phyloP scores from a whole-genome alignment of 1,140 invertebrate genomes.

The Periplaneta americana region DNA sequence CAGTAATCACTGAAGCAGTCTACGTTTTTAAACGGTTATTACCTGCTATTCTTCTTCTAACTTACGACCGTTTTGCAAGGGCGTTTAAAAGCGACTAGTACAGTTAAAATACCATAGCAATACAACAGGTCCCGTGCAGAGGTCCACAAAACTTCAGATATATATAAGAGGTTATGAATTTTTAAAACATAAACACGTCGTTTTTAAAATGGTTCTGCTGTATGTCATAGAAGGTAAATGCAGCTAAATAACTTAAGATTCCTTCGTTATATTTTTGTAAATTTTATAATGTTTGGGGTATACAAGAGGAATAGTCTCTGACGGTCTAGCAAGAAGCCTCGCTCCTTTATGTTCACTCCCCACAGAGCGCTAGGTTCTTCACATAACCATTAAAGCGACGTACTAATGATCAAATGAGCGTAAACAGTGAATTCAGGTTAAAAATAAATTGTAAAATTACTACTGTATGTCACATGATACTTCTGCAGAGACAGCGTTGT shows the following conservation, averaged over 20 bases:
- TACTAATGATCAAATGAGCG: too few relatives aligned
- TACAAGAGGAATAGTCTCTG: background rate
- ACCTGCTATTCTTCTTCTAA: background rate
- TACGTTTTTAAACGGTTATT: background rate
- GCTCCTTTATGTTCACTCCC: too few relatives aligned
- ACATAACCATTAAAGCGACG: too few relatives aligned
- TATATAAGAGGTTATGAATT: background rate
- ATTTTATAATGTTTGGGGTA: background rate
- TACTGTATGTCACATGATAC: too few relatives aligned
- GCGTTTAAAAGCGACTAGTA: background rate
- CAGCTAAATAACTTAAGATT: background rate
- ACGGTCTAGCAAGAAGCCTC: too few relatives aligned
- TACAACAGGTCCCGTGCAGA: background rate
- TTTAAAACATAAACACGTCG: background rate
- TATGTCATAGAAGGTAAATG: background rate
- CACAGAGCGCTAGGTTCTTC: too few relatives aligned
- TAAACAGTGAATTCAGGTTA: too few relatives aligned
- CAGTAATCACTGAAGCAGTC: background rate
- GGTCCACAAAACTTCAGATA: background rate
- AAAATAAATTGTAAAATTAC: too few relatives aligned
- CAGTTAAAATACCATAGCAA: background rate
- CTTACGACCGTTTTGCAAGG: background rate
- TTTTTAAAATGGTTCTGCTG: too few relatives aligned
- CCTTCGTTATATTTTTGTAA: background rate
- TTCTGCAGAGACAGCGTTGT: too few relatives aligned